Percentiles rank a stretch among this genome's conserved stretches.
phyloP scores from a whole-genome alignment of 2,797 vertebrate species.

The Dermochelys coriacea region DNA sequence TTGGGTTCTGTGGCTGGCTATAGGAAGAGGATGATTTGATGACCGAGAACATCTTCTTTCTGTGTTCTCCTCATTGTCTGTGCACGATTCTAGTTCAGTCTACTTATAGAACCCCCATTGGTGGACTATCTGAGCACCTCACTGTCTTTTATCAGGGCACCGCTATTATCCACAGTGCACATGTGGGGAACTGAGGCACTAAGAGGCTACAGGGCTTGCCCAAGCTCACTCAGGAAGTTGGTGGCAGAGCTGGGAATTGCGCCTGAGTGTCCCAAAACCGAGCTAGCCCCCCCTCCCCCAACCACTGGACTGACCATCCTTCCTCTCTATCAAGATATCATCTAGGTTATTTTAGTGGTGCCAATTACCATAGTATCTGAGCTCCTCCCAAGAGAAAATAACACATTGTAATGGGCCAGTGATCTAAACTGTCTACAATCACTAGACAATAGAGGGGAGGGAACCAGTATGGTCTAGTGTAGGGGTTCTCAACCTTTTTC shows the following conservation, averaged over 20 bases:
- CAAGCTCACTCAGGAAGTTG: neutral
- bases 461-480: neutral
- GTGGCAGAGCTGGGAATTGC: neutral
- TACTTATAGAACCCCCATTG: neutral
- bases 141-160: neutral
- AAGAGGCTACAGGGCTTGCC: neutral
- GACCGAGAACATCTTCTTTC: neutral
- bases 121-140: neutral
- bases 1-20: neutral
- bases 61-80: neutral
- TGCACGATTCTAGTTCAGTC: too few relatives aligned
- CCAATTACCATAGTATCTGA: neutral
- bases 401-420: neutral
- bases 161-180: neutral
- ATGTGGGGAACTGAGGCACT: neutral
- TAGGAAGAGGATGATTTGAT: neutral
- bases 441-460: neutral
- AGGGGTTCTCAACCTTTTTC: too few relatives aligned
- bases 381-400: neutral
- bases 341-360: neutral
- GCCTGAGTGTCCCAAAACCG: neutral
- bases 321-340: neutral
- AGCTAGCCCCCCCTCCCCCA: too few relatives aligned
- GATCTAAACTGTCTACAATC: neutral
- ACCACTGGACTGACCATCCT: neutral